These are phyloP conservation scores for Ophion costatus DNA, from an alignment of 2,888 invertebrate genomes.

Conservation along the genomic window DNA sequence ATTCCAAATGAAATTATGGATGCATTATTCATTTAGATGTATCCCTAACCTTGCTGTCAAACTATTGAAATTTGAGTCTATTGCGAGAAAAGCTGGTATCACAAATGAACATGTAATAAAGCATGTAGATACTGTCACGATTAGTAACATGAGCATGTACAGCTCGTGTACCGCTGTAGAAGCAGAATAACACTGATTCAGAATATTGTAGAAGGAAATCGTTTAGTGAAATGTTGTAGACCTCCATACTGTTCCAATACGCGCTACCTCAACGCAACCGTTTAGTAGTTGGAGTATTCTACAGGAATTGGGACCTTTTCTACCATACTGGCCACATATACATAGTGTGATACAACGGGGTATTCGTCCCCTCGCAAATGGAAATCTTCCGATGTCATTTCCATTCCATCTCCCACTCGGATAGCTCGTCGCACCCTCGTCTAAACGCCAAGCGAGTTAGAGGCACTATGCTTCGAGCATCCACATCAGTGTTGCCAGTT, in stretches of 20 bases:
- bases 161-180: background rate
- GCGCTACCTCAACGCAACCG: slow-evolving; percentile 4
- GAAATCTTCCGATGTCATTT: slow-evolving; percentile 52
- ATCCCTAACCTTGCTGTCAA: slow-evolving; percentile 18
- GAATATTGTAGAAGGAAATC: background rate
- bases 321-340: slow-evolving; percentile 14
- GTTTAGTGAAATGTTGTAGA: too few species aligned
- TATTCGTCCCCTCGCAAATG: slow-evolving; percentile 45
- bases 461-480: slow-evolving; percentile 25
- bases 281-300: slow-evolving; percentile 31
- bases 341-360: slow-evolving; percentile 20
- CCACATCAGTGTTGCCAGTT: background rate
- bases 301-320: slow-evolving; percentile 13
- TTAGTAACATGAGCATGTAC: background rate
- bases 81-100: background rate
- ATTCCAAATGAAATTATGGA: background rate
- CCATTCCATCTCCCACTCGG: slow-evolving; percentile 43
- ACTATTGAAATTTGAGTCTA: background rate
- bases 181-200: background rate
- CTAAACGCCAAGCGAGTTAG: slow-evolving; percentile 38
- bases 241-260: background rate
- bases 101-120: background rate
- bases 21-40: background rate
- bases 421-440: slow-evolving; percentile 46
- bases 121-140: background rate